These are phyloP conservation scores for Dyspetes luteomarginatus DNA, from an alignment of 2,888 invertebrate genomes.

Conservation along the genomic window DNA sequence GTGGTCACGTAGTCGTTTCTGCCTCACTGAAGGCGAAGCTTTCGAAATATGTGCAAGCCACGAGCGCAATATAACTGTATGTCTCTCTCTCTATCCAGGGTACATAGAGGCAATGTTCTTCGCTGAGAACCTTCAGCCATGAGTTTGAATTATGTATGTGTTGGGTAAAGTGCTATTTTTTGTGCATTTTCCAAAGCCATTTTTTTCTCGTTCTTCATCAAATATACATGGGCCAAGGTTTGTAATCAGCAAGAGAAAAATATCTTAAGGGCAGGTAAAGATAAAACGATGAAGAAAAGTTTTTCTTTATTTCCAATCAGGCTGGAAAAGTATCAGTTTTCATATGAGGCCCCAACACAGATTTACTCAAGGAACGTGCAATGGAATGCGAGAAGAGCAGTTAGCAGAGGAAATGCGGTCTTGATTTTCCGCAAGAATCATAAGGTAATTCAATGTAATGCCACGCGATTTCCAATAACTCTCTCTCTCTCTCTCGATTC, in stretches of 20 bases:
- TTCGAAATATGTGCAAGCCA: conserved; percentile 54
- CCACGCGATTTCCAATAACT: conserved; percentile 20
- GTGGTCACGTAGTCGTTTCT: conserved; percentile 67
- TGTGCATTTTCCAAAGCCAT: neutral
- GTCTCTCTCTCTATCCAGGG: neutral
- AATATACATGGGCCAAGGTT: neutral
- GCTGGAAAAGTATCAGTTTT: neutral
- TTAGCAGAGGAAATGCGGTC: neutral
- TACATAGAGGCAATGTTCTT: conserved; percentile 26
- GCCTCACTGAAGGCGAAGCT: conserved; percentile 57
- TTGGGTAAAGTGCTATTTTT: conserved; percentile 50
- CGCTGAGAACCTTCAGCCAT: conserved; percentile 12
- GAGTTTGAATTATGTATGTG: conserved; percentile 54
- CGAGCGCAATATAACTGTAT: conserved; percentile 33
- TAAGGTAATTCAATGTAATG: conserved; percentile 33
- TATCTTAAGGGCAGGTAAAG: neutral
- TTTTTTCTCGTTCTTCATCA: conserved; percentile 6
- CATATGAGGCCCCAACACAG: neutral
- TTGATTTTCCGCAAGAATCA: conserved; percentile 40
- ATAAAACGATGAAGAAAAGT: neutral
- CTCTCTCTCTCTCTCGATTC: neutral
- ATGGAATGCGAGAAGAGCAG: conserved; percentile 1
- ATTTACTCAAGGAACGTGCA: neutral
- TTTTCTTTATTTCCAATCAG: neutral
- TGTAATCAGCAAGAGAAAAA: conserved; percentile 8